Base-by-base conservation (phyloP, 2,797 vertebrate species). In the Varecia variegata region DNA sequence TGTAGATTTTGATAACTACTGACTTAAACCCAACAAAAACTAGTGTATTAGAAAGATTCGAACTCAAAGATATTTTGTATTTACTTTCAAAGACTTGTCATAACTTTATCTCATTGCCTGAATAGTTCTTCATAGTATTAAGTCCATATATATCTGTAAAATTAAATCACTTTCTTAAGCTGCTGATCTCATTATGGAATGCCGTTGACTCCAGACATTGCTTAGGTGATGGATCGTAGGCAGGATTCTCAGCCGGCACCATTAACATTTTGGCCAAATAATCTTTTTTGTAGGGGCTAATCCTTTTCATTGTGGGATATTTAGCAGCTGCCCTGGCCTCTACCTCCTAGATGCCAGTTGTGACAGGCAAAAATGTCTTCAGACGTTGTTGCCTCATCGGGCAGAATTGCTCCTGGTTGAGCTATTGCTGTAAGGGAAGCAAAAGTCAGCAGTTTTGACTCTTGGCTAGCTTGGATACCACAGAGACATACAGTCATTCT, bases 1-100 rank as follows among this genome's bases (percentile, higher is more conserved):
- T 23, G 14, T 76, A 47, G 81, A 50, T 80, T 86, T 95, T 71
- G 65, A 32, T 76, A 67, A 58, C 25, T 52, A 27, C 52, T 74
- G 58, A 54, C 23, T 88, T 73, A 70, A 84, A 82, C 6, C 18
- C 25, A 68, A 27, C 30, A 83, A 47, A 94, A 62, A 25, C 32
- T 21, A 52, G 10, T 23, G 8, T 60, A 45, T 68, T 81, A 30
- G n/a, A 45, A 65, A 87, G 47, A 58, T 43, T 45, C 12, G 20
- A 47, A 30, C 38, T 40, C 76, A 17, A 65, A 67, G 76, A 14
- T 68, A 45, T 47, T 71, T 86, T 86, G 56, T 23, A 40, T 80
- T 79, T 84, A n/a, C 79, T 65, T 92, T n/a, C 52, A 83, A 30
- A 30, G 23, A 32, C 52, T 32, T 52, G 4, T 52, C 32, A 10